Evolutionary conservation across 1,140 invertebrate genomes (phyloP), one percentile per base, ranked within the genome.

Genomic region (Mercenaria mercenaria): DNA sequence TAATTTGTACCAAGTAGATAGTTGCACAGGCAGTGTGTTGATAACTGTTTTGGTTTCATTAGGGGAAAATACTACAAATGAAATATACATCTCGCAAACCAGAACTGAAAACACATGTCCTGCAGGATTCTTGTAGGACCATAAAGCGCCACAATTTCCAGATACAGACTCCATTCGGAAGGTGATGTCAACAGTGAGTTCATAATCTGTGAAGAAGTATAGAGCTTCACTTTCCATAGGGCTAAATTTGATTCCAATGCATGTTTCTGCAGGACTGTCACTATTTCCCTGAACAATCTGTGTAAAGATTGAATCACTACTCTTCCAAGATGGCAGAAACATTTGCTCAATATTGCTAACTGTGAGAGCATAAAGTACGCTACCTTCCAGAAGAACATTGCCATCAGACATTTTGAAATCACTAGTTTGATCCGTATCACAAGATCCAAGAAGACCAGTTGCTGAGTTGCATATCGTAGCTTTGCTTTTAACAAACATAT

Each of bases 1-100:
- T 34, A 92, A 43, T n/a, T 92, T 83, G 90, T 91, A 91, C 92
- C 92, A 92, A 18, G 20, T 84, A 26, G 74, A 37, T 2, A 61
- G 69, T 0, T 77, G 50, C 23, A 92, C 85, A 23, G 67, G 67
- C 15, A 92, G 34, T 11, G 84, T 74, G 8, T 69, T 77, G 6
- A 81, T 39, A 13, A 39, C 32, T 29, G 26, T 56, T 32, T 15
- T 69, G 13, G 0, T 59, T 50, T 88, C 86, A 64, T 0, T 29
- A 4, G 39, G 76, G 29, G 61, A 50, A 50, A 69, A 88, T 0
- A 52, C 20, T 26, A 52, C 15, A 72, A 47, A 80, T 1, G 86
- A 56, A 69, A 88, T 41, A 29, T 79, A 39, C 41, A 37, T 26
- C 29, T 88, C 86, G 26, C 84, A 69, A 18, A 88, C 79, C 34